Evolutionary conservation across 2,113 vertebrate species (phyloP).

Genomic region (Thamnaconus septentrionalis): DNA sequence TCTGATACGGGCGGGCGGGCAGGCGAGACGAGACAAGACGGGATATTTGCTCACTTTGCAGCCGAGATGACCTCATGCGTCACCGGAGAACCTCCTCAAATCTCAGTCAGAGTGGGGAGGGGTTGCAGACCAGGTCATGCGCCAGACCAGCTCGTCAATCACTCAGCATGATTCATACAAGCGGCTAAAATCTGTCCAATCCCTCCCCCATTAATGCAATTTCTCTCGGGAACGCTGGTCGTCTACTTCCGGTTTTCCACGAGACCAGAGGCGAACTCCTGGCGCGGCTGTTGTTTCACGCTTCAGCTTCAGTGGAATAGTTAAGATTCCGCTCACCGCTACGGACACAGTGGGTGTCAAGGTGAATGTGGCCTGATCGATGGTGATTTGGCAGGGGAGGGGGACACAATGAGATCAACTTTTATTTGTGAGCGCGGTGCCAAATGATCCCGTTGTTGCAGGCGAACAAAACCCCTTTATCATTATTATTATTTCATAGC

Average conservation of each 20-base stretch:
- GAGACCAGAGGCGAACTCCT: conserved; percentile 1
- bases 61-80: too few relatives aligned
- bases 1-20: too few relatives aligned
- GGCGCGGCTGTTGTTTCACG: conserved; percentile 39
- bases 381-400: conserved; percentile 10
- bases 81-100: neutral
- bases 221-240: too few relatives aligned
- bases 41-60: neutral
- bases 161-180: too few relatives aligned
- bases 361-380: conserved; percentile 20
- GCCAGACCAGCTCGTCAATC: too few relatives aligned
- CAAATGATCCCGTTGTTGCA: too few relatives aligned
- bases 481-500: neutral
- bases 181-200: too few relatives aligned
- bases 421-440: neutral
- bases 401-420: neutral
- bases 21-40: neutral
- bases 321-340: conserved; percentile 36
- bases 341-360: conserved; percentile 21
- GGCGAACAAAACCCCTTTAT: too few relatives aligned
- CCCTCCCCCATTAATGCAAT: too few relatives aligned
- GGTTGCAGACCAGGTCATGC: neutral
- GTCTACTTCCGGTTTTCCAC: too few relatives aligned
- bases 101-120: too few relatives aligned
- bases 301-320: conserved; percentile 20